Percentiles rank a stretch among this genome's conserved stretches.
phyloP scores from a whole-genome alignment of 2,797 vertebrate genomes.

The Gymnopithys bicolor region DNA sequence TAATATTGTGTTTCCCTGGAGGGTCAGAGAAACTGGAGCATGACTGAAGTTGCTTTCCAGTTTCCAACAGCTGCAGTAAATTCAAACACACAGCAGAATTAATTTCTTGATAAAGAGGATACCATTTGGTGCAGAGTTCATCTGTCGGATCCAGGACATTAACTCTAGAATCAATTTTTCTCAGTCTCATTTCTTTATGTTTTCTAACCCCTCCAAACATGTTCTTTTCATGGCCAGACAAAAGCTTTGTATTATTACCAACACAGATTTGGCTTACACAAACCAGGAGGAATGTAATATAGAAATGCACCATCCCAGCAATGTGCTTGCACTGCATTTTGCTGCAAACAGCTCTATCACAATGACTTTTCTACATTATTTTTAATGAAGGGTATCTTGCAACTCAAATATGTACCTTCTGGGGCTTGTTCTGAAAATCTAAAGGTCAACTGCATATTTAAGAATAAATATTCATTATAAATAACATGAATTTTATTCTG shows the following conservation, averaged over 20 bases:
- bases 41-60: not conserved
- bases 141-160: not conserved
- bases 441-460: conserved; percentile 63
- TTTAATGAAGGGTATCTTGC: not conserved
- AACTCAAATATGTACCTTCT: conserved; percentile 12
- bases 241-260: not conserved
- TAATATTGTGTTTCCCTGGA: not conserved
- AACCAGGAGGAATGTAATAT: not conserved
- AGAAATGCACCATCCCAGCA: not conserved
- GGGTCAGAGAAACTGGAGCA: not conserved
- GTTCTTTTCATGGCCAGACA: not conserved
- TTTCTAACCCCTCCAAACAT: not conserved
- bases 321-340: not conserved
- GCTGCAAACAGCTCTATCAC: conserved; percentile 2
- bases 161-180: not conserved
- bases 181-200: not conserved
- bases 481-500: not conserved
- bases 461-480: conserved; percentile 64
- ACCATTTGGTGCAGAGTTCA: not conserved
- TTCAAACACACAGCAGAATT: not conserved
- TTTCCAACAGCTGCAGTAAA: not conserved
- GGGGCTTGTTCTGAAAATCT: conserved; percentile 19
- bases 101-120: not conserved
- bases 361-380: not conserved
- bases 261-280: not conserved